Conservation (phyloP, 1,140 invertebrate species). For the Cyclina sinensis region DNA sequence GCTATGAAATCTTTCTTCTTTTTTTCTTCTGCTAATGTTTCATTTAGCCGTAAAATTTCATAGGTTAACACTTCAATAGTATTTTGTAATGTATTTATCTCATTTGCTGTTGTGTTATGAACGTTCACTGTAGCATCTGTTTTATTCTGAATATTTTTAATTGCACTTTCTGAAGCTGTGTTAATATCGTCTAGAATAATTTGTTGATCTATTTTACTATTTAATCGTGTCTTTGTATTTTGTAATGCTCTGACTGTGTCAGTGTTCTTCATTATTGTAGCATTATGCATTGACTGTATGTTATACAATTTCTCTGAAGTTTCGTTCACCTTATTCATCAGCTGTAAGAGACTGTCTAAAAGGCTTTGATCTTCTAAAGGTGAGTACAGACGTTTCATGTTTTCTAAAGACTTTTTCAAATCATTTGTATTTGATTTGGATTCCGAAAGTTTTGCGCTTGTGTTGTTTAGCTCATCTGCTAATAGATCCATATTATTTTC, state of each 20-base stretch:
- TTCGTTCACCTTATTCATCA: neutral
- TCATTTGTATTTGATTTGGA: neutral
- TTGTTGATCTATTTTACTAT: neutral
- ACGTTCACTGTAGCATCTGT: neutral
- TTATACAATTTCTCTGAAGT: neutral
- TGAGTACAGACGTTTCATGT: constrained; percentile 10
- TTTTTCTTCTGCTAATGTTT: constrained; percentile 56
- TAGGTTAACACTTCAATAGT: neutral
- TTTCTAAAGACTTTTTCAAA: neutral
- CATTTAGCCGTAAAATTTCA: constrained; percentile 37
- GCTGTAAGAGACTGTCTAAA: neutral
- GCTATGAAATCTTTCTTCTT: constrained; percentile 43
- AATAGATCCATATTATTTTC: neutral
- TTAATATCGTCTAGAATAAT: neutral
- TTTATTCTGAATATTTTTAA: neutral
- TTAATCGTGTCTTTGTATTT: neutral
- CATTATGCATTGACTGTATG: neutral
- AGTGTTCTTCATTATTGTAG: neutral
- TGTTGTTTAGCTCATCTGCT: neutral
- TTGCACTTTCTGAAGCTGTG: neutral
- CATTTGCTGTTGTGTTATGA: neutral
- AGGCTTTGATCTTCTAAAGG: neutral
- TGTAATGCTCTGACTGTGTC: neutral
- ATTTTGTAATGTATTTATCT: neutral
- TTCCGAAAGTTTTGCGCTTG: neutral